These are phyloP conservation scores for Serinus canaria DNA, from an alignment of 2,113 vertebrate genomes.

Conservation along the genomic window DNA sequence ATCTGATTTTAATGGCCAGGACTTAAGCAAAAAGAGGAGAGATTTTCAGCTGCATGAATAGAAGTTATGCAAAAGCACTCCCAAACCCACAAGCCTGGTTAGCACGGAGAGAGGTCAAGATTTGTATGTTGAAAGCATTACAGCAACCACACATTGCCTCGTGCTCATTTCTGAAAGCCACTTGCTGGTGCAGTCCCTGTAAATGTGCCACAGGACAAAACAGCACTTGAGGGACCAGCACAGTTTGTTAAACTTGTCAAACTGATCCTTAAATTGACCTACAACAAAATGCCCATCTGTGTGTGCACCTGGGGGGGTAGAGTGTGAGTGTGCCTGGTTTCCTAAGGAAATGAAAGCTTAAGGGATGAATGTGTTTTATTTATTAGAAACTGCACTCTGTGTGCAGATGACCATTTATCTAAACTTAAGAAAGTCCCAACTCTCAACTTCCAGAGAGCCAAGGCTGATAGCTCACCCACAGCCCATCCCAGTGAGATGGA, in stretches of 20 bases:
- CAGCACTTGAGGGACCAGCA: neutral
- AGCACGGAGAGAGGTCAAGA: neutral
- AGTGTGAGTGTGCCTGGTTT: fast-evolving
- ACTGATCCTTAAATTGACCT: neutral
- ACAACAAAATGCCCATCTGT: neutral
- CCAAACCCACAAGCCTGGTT: neutral
- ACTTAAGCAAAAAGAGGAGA: neutral
- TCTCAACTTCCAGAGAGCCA: neutral
- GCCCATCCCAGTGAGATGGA: neutral
- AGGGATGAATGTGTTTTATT: neutral
- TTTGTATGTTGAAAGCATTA: neutral
- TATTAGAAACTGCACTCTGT: neutral
- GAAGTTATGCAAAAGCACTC: neutral
- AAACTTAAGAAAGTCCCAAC: neutral
- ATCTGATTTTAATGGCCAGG: neutral
- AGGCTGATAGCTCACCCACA: neutral
- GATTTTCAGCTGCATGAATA: neutral
- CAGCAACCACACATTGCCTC: neutral
- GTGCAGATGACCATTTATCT: neutral
- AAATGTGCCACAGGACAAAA: neutral
- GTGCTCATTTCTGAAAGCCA: neutral
- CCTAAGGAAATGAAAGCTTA: neutral
- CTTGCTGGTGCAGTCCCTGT: neutral
- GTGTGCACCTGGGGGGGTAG: neutral
- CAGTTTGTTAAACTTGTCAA: neutral